Evolutionary conservation across 2,113 vertebrate species (phyloP), one percentile per base, ranked within the genome.

Genomic region (Cairina moschata): DNA sequence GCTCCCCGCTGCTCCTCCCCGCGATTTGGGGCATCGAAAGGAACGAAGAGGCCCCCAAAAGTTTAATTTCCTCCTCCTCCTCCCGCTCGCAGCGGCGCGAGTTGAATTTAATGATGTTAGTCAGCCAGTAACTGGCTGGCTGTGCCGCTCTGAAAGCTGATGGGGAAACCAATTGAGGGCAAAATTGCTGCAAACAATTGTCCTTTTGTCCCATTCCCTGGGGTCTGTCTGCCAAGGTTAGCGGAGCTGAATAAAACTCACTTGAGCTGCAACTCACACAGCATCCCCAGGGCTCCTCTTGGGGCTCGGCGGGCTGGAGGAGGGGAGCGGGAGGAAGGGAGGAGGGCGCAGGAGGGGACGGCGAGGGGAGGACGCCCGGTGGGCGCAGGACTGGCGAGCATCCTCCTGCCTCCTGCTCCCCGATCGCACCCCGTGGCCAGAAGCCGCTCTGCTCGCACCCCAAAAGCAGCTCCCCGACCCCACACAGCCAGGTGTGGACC

Each of bases 201-300:
- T 80, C 83, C 94, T 97, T 97, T 98, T 98, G 97, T 98, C 94
- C 97, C 87, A 68, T 83, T 90, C 86, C 86, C 91, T 79, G 90
- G 96, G 93, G 93, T 96, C 97, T 94, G 93, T 96, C 97, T 97
- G 98, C 97, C 96, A 96, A 96, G 97, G 96, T 96, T 95, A 96
- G 96, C 21, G 67, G 94, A 95, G 96, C 97, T 97, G 97, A 98
- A 97, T 97, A 94, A 93, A 85, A 91, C 92, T 96, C 92, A 91
- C 96, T 97, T 93, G 96, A 88, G 94, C 97, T 90, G 92, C 85
- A 93, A 93, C 94, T 96, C 91, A 86, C 85, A 93, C 90, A 95
- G 95, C 94, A 96, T 95, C 95, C 94, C 96, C 68, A 94, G 81
- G 96, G 86, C 96, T 95, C 95, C 94, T 91, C 94, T 92, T 8